Evolutionary conservation across 2,797 vertebrate species (phyloP), one percentile per base, ranked within the genome.

Genomic region (Centroberyx gerrardi): DNA sequence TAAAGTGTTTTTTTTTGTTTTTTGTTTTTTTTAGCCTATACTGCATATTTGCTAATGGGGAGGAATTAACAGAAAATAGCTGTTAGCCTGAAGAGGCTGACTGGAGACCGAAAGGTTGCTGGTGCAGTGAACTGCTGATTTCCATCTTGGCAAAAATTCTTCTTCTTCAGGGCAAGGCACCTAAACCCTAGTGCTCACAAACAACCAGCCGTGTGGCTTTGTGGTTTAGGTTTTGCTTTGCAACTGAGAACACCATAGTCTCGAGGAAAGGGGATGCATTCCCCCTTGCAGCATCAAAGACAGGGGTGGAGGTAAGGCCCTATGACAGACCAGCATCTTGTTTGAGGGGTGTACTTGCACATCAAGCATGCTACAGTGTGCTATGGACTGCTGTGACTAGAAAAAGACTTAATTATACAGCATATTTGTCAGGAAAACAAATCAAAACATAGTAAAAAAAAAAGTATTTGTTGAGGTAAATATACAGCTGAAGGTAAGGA

Each of bases 391-490:
- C 18, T 38, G 22, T 22, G 38, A 42, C 56, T 68, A 2, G 17
- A 78, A 76, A 77, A 66, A 46, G 15, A 10, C 18, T 44, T 56
- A 60, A 10, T 64, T 76, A 66, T 51, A 55, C 29, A 51, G 27
- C 14, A 8, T n/a, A 65, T 17, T 55, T 61, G 27, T 62, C 61
- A 81, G 31, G 18, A 72, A 69, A 68, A 74, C 28, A 54, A 53
- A 62, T 68, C n/a, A 65, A 64, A 78, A 55, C 63, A 65, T 27
- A 22, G 22, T 22, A 22, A 22, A 22, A 22, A 22, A 22, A 49
- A 17, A 73, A 76, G 54, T 64, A 71, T 79, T 63, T 77, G 22
- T 49, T 17, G 40, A 76, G 42, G 71, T 65, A 66, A 85, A 76
- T 72, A 46, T 18, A 62, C 42, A 64, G 74, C 71, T 70, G 74